Percentiles rank a stretch among this genome's conserved stretches.
phyloP scores from a whole-genome alignment of 2,888 invertebrate species.

The Luperina testacea region DNA sequence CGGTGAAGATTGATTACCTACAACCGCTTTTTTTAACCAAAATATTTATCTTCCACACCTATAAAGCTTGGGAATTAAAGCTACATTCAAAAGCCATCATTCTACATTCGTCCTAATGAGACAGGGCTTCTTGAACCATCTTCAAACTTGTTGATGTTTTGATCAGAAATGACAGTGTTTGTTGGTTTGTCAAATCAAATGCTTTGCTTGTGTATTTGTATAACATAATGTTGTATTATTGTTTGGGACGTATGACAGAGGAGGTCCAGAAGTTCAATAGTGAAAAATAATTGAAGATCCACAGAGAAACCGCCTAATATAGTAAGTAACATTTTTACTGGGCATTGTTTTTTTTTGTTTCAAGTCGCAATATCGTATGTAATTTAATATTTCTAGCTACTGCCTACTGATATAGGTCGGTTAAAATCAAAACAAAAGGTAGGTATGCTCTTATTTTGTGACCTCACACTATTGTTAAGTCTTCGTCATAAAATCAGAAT shows the following conservation, averaged over 20 bases:
- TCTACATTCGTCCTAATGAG: slow-evolving; percentile 24
- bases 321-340: not conserved
- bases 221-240: slow-evolving; percentile 35
- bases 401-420: not conserved
- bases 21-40: slow-evolving; percentile 21
- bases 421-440: not conserved
- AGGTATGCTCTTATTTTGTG: not conserved
- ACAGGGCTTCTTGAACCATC: slow-evolving; percentile 33
- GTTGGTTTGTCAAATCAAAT: slow-evolving; percentile 54
- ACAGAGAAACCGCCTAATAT: not conserved
- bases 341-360: not conserved
- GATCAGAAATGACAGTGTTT: slow-evolving; percentile 32
- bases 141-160: slow-evolving; percentile 42
- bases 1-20: slow-evolving; percentile 39
- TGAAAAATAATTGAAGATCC: not conserved
- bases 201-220: slow-evolving; percentile 44
- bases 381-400: not conserved
- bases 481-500: not conserved
- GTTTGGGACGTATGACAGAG: slow-evolving; percentile 9
- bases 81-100: slow-evolving; percentile 16
- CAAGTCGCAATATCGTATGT: not conserved
- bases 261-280: slow-evolving; percentile 20
- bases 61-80: slow-evolving; percentile 20
- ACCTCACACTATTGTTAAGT: not conserved
- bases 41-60: slow-evolving; percentile 36